Evolutionary conservation across 2,113 vertebrate species (phyloP).

Genomic region (Tupaia tana): DNA sequence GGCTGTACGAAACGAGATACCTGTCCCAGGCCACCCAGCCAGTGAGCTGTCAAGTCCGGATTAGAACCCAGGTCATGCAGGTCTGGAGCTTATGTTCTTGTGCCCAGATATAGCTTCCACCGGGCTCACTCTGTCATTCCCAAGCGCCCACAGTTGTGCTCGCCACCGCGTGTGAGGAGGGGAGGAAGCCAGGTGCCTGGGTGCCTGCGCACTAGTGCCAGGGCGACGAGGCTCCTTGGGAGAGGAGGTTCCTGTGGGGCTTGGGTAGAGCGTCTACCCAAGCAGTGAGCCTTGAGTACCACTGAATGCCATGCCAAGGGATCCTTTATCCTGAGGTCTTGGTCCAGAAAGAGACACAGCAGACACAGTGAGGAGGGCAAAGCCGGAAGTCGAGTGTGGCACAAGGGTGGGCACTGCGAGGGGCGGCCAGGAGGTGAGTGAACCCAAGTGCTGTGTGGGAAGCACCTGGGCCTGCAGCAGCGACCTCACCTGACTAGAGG

Average conservation of each 20-base stretch:
- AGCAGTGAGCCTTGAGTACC: background rate
- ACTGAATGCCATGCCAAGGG: background rate
- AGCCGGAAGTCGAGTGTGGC: background rate
- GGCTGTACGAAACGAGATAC: background rate
- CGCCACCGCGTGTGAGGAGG: background rate
- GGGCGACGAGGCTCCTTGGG: background rate
- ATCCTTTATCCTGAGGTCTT: background rate
- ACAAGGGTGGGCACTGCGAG: too few species aligned
- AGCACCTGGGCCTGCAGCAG: background rate
- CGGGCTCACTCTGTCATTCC: background rate
- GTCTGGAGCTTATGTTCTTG: background rate
- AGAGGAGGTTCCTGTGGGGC: background rate
- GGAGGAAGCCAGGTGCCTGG: rapidly evolving
- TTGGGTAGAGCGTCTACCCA: background rate
- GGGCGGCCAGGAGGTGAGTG: background rate
- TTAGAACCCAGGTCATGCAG: background rate
- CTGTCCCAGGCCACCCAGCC: background rate
- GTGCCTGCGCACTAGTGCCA: rapidly evolving
- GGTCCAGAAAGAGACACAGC: background rate
- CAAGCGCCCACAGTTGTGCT: background rate
- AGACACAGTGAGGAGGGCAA: background rate
- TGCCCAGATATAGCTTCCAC: background rate
- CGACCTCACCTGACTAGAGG: too few species aligned
- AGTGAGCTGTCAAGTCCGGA: background rate
- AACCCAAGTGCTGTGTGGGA: background rate